Percentiles rank a stretch among this genome's conserved stretches.
phyloP scores from a whole-genome alignment of 2,888 invertebrate species.

The Polymixis flavicincta region DNA sequence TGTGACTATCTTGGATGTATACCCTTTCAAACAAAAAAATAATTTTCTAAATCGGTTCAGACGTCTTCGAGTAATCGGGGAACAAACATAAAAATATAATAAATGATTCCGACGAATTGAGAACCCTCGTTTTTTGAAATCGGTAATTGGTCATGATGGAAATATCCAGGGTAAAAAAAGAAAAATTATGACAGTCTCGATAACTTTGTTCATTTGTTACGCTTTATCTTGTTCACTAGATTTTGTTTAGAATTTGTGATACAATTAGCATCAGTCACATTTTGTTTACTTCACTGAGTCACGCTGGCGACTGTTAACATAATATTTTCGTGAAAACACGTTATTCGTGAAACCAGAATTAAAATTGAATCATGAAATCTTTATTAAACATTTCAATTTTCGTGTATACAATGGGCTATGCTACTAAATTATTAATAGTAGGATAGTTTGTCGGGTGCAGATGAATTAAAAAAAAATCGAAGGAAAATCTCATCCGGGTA shows the following conservation, averaged over 20 bases:
- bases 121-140: too few species aligned
- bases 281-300: slow-evolving; percentile 12
- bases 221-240: background rate
- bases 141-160: background rate
- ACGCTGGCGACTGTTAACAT: slow-evolving; percentile 3
- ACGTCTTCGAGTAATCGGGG: too few species aligned
- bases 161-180: background rate
- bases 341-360: background rate
- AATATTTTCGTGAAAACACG: slow-evolving; percentile 17
- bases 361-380: background rate
- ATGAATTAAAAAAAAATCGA: background rate
- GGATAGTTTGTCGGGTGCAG: background rate
- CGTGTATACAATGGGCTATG: slow-evolving; percentile 4
- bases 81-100: too few species aligned
- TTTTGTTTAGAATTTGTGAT: slow-evolving; percentile 5
- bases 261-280: slow-evolving; percentile 18
- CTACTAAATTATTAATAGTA: background rate
- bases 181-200: background rate
- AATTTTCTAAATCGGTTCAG: too few species aligned
- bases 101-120: too few species aligned
- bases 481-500: background rate
- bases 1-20: too few species aligned
- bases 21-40: too few species aligned
- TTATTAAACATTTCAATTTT: slow-evolving; percentile 11
- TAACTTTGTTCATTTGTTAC: background rate